Evolutionary conservation across 1,140 invertebrate genomes (phyloP), one percentile per base, ranked within the genome.

Genomic region (Brachionus rubens): DNA sequence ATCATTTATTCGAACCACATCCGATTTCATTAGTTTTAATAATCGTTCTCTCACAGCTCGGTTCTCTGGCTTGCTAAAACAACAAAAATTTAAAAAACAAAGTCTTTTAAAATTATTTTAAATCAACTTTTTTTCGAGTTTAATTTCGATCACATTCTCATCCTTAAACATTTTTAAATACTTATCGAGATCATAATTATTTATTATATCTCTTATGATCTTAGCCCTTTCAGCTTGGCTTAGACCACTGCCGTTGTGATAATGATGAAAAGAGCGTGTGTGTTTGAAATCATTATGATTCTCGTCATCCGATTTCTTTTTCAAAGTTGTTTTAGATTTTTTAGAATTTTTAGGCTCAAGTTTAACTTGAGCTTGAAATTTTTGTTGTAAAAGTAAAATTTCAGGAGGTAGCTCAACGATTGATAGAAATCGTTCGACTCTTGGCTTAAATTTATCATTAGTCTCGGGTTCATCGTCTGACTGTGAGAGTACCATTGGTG

Each of bases 1-100:
- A 72, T 72, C 68, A 50, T 72, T 72, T 19, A 72, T 72, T 10
- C 50, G 19, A n/a, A 72, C 50, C 6, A 72, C 68, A 50, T 72
- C 68, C 1, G 68, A 40, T 36, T 72, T 54, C 68, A 72, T 72
- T 36, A 72, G n/a, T 24, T 50, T 48, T n/a, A 48, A 16, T 12
- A 72, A 36, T 72, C 46, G 19, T 19, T 72, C 50, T 54, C 68
- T 72, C 2, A 72, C 68, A 40, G 46, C 24, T 33, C 50, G 43
- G 14, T 33, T 6, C 16, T 72, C 68, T 5, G 68, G 68, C 24
- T 54, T 48, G 26, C 68, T 72, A 19, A 56, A 10, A 36, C 24
- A 70, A 21, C 28, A n/a, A 68, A 43, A 47, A 28, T 28, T 41
- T 0, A 46, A 46, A n/a, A 50, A 24, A 33, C 14, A 41, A 43